phyloP scores from a whole-genome alignment of 2,797 vertebrate genomes.

The Sebastiscus tertius region DNA sequence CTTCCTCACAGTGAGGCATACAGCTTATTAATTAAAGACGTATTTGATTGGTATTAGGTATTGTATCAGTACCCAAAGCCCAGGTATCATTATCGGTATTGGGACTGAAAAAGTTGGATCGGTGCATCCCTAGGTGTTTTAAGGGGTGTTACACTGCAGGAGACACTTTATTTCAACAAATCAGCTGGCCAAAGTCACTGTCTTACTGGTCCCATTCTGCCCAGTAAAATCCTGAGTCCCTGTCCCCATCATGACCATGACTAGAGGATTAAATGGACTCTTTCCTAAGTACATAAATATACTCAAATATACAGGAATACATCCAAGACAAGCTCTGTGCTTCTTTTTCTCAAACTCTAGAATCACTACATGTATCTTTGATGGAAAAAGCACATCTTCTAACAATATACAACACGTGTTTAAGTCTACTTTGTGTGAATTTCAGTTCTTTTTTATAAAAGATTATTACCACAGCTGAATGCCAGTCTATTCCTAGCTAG shows the following conservation, averaged over 20 bases:
- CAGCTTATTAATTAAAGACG: no score
- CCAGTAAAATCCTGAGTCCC: not conserved
- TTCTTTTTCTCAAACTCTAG: not conserved
- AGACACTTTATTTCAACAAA: not conserved
- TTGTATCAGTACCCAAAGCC: no score
- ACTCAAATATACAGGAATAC: not conserved
- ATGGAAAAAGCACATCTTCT: not conserved
- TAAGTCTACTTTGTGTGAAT: not conserved
- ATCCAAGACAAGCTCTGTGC: not conserved
- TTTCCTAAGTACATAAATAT: not conserved
- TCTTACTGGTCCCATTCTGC: not conserved
- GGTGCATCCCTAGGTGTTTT: not conserved
- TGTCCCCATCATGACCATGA: not conserved
- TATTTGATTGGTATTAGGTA: no score
- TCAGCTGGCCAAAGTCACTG: not conserved
- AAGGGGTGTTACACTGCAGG: not conserved
- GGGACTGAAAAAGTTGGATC: no score
- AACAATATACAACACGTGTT: not conserved
- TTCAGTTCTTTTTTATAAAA: not conserved
- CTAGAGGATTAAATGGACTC: not conserved
- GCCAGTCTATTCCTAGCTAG: conserved; percentile 5
- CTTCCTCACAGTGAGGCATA: no score
- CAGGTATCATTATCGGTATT: no score
- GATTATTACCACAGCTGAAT: not conserved
- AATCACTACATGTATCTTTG: not conserved